Base-by-base conservation (phyloP, 2,888 invertebrate species). In the Nomada fucata region DNA sequence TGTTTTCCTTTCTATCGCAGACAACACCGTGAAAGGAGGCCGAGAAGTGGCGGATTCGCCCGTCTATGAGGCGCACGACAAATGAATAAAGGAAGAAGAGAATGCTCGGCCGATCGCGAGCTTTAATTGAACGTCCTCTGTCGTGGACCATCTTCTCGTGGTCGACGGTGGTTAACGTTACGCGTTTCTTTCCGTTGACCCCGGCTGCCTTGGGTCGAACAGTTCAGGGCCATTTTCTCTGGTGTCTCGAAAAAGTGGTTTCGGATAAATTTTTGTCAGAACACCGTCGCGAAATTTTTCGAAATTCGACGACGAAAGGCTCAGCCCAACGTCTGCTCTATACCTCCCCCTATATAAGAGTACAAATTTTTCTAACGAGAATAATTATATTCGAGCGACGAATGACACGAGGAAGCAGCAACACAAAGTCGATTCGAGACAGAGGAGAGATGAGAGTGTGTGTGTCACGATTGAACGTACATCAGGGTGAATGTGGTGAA, bases 341-440 rank as follows among this genome's bases (percentile, higher is more conserved):
- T 92, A 91, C 92, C 93, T 91, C 93, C 92, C 93, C 90, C 23
- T 23, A 23, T 86, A 91, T 92, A 91, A 93, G 90, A 93, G 93
- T 93, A 93, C 93, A 93, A 93, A 93, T 93, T 91, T 92, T 90
- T 91, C 89, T 92, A 92, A 92, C 90, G 90, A 92, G 26, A 53
- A 91, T 91, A 87, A 92, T 89, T 92, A 91, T 92, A 92, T 91
- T 79, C 89, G 90, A 92, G 90, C 88, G 90, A 91, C 88, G 87
- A 91, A 89, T 89, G 79, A 87, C 85, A 73, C 85, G 85, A 84
- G 82, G 81, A 85, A 82, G 83, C 72, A 82, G 79, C 76, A 79
- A 81, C 65, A 74, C 76, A 76, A 87, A 87, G 84, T 82, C 75
- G 63, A 84, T 78, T 63, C 42, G 73, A 83, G 82, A 79, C 60